phyloP scores from a whole-genome alignment of 1,140 invertebrate species.

The Meteorus sp. region DNA sequence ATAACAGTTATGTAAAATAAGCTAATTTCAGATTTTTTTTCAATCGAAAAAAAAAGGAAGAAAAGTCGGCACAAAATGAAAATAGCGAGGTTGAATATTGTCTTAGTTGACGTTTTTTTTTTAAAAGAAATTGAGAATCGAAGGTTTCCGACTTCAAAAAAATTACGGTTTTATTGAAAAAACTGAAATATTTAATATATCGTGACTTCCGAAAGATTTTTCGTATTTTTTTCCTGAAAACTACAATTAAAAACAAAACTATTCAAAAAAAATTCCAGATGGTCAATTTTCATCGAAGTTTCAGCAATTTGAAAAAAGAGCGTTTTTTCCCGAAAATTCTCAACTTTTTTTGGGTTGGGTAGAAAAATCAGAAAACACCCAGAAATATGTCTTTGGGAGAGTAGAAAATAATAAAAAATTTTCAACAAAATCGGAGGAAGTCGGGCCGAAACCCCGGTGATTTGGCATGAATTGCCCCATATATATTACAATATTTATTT shows the following conservation, averaged over 20 bases:
- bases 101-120: not conserved
- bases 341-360: not conserved
- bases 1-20: too few relatives aligned
- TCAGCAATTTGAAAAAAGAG: not conserved
- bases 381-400: not conserved
- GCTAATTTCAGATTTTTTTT: too few relatives aligned
- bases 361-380: not conserved
- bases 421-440: not conserved
- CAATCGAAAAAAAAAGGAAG: too few relatives aligned
- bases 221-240: not conserved
- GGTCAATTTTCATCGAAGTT: not conserved
- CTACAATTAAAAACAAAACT: too few relatives aligned
- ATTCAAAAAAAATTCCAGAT: not conserved
- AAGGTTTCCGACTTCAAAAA: not conserved
- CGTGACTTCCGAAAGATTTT: not conserved
- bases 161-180: too few relatives aligned
- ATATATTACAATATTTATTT: too few relatives aligned
- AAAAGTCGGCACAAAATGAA: too few relatives aligned
- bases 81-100: too few relatives aligned
- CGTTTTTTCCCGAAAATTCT: not conserved
- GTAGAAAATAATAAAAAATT: not conserved
- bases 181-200: not conserved
- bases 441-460: not conserved
- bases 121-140: not conserved
- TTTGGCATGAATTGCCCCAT: too few relatives aligned